Evolutionary conservation across 2,797 vertebrate species (phyloP).

Genomic region (Poeciliopsis infans): DNA sequence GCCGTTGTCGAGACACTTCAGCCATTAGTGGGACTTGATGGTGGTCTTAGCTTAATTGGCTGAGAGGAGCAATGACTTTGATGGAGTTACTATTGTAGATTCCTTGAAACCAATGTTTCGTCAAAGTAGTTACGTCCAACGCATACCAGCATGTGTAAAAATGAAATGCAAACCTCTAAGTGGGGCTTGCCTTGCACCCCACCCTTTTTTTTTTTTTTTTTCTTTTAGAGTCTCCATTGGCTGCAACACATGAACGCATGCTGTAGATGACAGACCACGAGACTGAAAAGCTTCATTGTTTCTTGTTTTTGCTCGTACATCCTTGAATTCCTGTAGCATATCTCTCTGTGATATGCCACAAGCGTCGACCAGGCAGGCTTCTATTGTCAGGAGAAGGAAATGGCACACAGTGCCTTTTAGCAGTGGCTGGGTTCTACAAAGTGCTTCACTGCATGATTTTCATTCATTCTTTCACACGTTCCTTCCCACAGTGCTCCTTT

Average conservation of each 20-base stretch:
- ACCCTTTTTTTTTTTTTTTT: neutral
- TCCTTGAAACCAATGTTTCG: neutral
- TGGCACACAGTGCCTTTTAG: slow-evolving; percentile 1
- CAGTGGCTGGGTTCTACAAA: slow-evolving; percentile 4
- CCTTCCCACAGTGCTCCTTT: neutral
- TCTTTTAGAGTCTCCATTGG: neutral
- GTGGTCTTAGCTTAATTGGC: neutral
- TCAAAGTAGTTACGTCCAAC: neutral
- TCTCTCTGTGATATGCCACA: neutral
- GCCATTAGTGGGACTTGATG: slow-evolving; percentile 4
- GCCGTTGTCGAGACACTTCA: neutral
- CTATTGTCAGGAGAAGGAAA: slow-evolving; percentile 7
- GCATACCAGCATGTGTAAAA: neutral
- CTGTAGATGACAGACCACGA: slow-evolving; percentile 18
- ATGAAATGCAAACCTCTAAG: slow-evolving; percentile 21
- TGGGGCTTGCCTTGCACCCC: slow-evolving; percentile 1
- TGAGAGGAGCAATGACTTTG: neutral
- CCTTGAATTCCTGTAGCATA: slow-evolving; percentile 1
- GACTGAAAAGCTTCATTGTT: slow-evolving; percentile 13
- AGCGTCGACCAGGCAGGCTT: neutral
- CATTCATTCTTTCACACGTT: neutral
- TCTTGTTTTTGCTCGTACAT: neutral
- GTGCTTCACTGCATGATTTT: neutral
- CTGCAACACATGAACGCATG: slow-evolving; percentile 18
- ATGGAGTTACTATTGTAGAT: slow-evolving; percentile 2